Evolutionary conservation across 1,140 invertebrate species (phyloP), one percentile per base, ranked within the genome.

Genomic region (Trichonephila inaurata): DNA sequence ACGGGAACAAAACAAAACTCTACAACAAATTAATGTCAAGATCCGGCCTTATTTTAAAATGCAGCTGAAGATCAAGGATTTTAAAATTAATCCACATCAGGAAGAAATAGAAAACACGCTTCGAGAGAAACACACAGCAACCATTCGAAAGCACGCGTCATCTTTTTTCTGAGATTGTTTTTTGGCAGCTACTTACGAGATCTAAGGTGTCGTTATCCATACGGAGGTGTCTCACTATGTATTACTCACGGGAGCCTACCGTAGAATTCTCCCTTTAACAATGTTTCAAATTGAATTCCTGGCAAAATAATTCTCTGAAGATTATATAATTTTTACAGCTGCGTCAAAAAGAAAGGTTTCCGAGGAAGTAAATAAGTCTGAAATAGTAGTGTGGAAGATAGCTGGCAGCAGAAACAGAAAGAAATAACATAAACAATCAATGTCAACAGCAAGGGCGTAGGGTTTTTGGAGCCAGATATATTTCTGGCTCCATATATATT

Each of bases 301-400:
- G 24, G 66, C 66, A 69, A 24, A 69, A 69, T 69, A 24, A 69
- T 21, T 69, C 66, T 69, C 24, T 69, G 66, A 24, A 69, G 10
- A 69, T 69, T 24, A 69, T 69, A 69, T 69, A 69, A 69, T 69
- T 69, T 69, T 69, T 69, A 69, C 66, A 12, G 66, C 66, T 69
- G 66, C 24, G n/a, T 69, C n/a, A 69, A 69, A 66, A n/a, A 69
- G 24, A 12, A 69, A n/a, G n/a, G 21, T 10, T 66, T 66, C 8
- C 5, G 21, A 24, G 10, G 66, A 10, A 24, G 66, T 69, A 69
- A 69, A 69, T 24, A 69, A 14, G 66, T 69, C 66, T n/a, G 66
- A 69, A 69, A 69, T 69, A 69, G 66, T 69, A 69, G n/a, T 14
- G n/a, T n/a, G n/a, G 66, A 10, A 24, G 66, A 24, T 14, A 69